Conservation (phyloP, 2,888 invertebrate species). For the Lithosia quadra region DNA sequence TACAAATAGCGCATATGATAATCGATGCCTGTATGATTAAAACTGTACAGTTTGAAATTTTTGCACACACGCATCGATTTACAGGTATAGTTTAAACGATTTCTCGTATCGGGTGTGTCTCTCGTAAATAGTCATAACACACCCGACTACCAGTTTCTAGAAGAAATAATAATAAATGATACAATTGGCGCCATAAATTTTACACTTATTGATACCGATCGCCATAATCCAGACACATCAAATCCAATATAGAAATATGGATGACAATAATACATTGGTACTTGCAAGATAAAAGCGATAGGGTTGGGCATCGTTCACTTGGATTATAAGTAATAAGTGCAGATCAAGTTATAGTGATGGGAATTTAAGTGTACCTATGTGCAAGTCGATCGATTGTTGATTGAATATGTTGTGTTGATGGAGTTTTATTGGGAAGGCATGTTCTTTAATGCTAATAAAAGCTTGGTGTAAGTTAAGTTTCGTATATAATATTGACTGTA, state of each 20-base stretch:
- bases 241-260: conserved; percentile 73
- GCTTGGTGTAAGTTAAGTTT: background rate
- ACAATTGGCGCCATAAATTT: conserved; percentile 36
- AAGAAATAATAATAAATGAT: conserved; percentile 21
- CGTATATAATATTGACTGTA: no score
- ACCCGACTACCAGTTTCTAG: background rate
- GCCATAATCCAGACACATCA: conserved; percentile 65
- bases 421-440: conserved; percentile 18
- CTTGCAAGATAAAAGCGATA: conserved; percentile 67
- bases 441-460: background rate
- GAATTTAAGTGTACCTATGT: conserved; percentile 28
- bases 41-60: no score
- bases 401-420: conserved; percentile 16
- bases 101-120: no score
- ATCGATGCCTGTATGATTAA: no score
- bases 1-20: no score
- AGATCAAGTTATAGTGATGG: conserved; percentile 23
- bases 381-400: conserved; percentile 26
- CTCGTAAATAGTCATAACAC: background rate
- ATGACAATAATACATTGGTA: conserved; percentile 77
- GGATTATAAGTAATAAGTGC: conserved; percentile 60
- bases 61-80: no score
- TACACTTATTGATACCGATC: conserved; percentile 36
- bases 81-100: no score
- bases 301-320: conserved; percentile 71